These are phyloP conservation scores for Embiotoca jacksoni DNA, from an alignment of 2,113 vertebrate species.

Conservation along the genomic window DNA sequence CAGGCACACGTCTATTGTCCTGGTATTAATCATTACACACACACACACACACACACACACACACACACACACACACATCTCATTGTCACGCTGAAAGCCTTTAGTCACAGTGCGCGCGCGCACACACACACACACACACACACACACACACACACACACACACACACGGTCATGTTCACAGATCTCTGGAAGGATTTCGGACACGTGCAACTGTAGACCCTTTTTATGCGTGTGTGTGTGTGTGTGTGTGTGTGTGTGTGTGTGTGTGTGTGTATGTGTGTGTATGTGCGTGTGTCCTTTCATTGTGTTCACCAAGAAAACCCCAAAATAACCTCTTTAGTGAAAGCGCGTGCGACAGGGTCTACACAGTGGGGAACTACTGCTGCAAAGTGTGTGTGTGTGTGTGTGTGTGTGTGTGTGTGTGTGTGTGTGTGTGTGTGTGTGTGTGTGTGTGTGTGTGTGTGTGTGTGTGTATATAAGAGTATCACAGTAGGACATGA, in stretches of 20 bases:
- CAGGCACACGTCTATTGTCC: conserved; percentile 76
- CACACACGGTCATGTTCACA: conserved; percentile 38
- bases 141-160: conserved; percentile 32
- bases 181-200: conserved; percentile 40
- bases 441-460: not conserved
- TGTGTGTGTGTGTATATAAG: conserved; percentile 12
- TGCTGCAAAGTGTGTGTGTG: conserved; percentile 4
- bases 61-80: conserved; percentile 45
- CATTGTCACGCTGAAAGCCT: conserved; percentile 66
- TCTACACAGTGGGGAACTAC: conserved; percentile 46
- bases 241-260: not conserved
- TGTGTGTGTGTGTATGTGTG: not conserved
- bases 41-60: conserved; percentile 35
- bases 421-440: conserved; percentile 5
- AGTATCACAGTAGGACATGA: conserved; percentile 63
- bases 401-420: conserved; percentile 7
- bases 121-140: conserved; percentile 5
- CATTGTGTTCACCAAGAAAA: conserved; percentile 47
- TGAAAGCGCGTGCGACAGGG: conserved; percentile 34
- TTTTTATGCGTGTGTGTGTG: conserved; percentile 11
- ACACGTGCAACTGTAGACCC: conserved; percentile 36
- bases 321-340: conserved; percentile 63
- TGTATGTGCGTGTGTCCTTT: conserved; percentile 18
- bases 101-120: conserved; percentile 59
- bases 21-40: conserved; percentile 56